Percentiles rank a stretch among this genome's conserved stretches.
Evolutionary conservation across 1,140 invertebrate species (phyloP).

Genomic region (Arion vulgaris): DNA sequence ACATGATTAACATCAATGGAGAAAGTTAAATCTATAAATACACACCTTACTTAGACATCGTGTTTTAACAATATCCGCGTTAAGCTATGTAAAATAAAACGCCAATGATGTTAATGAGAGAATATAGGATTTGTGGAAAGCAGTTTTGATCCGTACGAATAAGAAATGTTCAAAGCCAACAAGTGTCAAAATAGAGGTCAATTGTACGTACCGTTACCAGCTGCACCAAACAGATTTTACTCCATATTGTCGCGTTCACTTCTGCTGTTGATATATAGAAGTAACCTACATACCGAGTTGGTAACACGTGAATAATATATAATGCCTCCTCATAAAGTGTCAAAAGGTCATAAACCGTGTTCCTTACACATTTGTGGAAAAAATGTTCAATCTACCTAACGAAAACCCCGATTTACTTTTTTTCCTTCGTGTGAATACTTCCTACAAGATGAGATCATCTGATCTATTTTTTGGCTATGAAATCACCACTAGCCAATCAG

Average conservation of each 20-base stretch:
- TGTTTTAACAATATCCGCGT: no score
- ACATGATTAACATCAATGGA: neutral
- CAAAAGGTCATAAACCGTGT: neutral
- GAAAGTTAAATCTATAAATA: no score
- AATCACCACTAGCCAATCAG: constrained; percentile 22
- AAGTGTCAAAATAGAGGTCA: constrained; percentile 26
- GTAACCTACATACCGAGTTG: neutral
- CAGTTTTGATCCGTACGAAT: no score
- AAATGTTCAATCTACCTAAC: neutral
- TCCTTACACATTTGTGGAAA: neutral
- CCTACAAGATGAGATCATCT: constrained; percentile 27
- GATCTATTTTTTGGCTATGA: constrained; percentile 9
- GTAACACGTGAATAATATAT: neutral
- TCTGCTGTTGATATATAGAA: neutral
- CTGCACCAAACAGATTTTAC: neutral
- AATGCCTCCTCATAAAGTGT: neutral
- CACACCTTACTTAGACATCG: no score
- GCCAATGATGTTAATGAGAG: neutral
- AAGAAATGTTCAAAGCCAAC: neutral
- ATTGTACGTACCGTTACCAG: constrained; percentile 13
- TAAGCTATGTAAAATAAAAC: neutral
- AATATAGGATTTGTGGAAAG: no score
- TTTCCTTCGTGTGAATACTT: neutral
- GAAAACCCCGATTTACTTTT: constrained; percentile 2
- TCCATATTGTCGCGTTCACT: neutral